Base-by-base conservation (phyloP, 1,140 invertebrate species). In the Zaprionus kolodkinae region DNA sequence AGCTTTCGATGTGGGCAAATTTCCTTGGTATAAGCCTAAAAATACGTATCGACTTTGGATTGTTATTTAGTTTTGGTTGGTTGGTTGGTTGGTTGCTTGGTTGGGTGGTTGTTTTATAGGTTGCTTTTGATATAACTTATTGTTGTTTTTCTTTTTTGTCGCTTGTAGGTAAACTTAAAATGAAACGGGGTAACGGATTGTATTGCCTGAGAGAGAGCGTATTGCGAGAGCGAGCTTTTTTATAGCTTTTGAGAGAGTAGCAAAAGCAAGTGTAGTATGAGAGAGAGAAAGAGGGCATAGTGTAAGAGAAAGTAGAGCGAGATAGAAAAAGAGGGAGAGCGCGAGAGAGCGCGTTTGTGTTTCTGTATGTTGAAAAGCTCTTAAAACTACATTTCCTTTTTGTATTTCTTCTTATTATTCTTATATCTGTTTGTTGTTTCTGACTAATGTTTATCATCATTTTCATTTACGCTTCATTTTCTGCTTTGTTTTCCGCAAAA, bases 21-120 rank as follows among this genome's bases (percentile, higher is more conserved):
- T 69, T 69, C 54, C 62, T 65, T 68, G 52, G 13, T 72, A 62
- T 79, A 91, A 92, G 91, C 91, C 91, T 92, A 92, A 92, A 92
- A 92, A 92, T 92, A 92, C 91, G 91, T 92, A 92, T 92, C 79
- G 91, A 92, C 91, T 92, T 92, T 92, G 91, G 91, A 92, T 81
- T 91, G 85, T 81, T 89, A 89, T 52, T 50, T 68, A 60, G 62
- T 40, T 25, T 81, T 62, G n/a, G n/a, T n/a, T 73, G 36, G 12
- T 72, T 67, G 33, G 38, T 55, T 76, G 33, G 38, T 67, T 63
- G 60, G 2, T 63, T 56, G 61, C 27, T 70, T 76, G 40, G 36
- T 67, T 57, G 67, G 25, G 48, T 38, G 61, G 45, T 81, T 87
- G 85, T 74, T 55, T 55, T 45, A 62, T 57, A 54, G 27, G n/a